A percentile compares a stretch with the other conserved stretches of the same genome.
These are phyloP conservation scores for Salarias fasciatus DNA, from an alignment of 2,797 vertebrate species.

Conservation along the genomic window DNA sequence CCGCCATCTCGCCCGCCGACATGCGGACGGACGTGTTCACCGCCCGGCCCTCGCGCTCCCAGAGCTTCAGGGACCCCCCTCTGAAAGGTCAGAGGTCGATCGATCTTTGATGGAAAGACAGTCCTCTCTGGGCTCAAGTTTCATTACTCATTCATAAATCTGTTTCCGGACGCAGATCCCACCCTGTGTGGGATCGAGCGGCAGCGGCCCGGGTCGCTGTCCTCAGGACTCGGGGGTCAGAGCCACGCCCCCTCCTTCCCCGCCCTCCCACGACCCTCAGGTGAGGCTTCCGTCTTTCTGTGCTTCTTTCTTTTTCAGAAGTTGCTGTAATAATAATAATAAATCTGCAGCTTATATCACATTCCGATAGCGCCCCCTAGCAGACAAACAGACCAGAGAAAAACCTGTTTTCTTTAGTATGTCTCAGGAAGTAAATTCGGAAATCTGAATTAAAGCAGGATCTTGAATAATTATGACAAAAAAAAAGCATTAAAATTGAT, in stretches of 20 bases:
- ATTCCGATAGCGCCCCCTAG: too few species aligned
- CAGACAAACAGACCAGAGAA: too few species aligned
- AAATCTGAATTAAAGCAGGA: too few species aligned
- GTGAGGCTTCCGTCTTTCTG: slow-evolving; percentile 45
- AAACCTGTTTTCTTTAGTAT: too few species aligned
- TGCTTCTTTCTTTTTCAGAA: too few species aligned
- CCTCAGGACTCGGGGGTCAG: slow-evolving; percentile 75
- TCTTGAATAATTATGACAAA: too few species aligned
- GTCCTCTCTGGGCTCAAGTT: slow-evolving; percentile 2
- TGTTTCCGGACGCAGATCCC: slow-evolving; percentile 64
- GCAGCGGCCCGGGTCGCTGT: slow-evolving; percentile 80
- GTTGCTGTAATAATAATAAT: too few species aligned
- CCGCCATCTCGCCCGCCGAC: slow-evolving; percentile 86
- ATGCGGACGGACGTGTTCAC: slow-evolving; percentile 88
- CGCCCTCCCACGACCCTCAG: slow-evolving; percentile 85
- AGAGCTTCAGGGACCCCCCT: slow-evolving; percentile 81
- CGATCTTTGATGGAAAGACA: background rate
- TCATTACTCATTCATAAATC: too few species aligned
- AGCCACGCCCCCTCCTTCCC: slow-evolving; percentile 80
- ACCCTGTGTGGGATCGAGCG: slow-evolving; percentile 80
- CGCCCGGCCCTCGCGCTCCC: slow-evolving; percentile 83
- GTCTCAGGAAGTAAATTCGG: too few species aligned
- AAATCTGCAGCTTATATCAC: too few species aligned
- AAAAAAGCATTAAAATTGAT: too few species aligned
- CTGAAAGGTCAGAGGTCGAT: slow-evolving; percentile 77